Evolutionary conservation across 2,888 invertebrate genomes (phyloP).

Genomic region (Disparrhopalites patrizii): DNA sequence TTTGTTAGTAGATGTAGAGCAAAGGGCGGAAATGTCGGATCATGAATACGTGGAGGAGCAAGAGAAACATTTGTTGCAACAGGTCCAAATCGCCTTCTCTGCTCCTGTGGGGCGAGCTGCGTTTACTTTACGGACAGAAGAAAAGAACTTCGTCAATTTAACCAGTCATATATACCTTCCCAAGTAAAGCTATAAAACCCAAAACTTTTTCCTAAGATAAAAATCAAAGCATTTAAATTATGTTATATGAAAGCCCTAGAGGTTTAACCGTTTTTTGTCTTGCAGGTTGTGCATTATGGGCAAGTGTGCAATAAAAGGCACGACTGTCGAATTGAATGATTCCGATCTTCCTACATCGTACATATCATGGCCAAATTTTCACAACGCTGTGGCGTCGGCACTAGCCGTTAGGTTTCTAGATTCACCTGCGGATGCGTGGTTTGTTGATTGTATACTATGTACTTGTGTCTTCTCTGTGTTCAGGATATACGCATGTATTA

Average conservation of each 20-base stretch:
- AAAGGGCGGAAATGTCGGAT: constrained; percentile 47
- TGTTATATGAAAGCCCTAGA: not conserved
- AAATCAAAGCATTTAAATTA: no score
- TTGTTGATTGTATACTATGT: not conserved
- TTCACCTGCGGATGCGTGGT: constrained; percentile 45
- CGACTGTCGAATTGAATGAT: constrained; percentile 44
- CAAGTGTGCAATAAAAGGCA: constrained; percentile 45
- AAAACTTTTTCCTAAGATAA: not conserved
- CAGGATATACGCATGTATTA: not conserved
- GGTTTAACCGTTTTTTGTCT: not conserved
- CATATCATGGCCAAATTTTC: constrained; percentile 45
- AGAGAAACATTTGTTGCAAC: constrained; percentile 45
- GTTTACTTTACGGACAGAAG: constrained; percentile 45
- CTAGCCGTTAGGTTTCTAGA: constrained; percentile 41
- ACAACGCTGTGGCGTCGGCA: constrained; percentile 46
- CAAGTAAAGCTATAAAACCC: constrained; percentile 28
- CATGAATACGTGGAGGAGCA: constrained; percentile 48
- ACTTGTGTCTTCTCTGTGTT: not conserved
- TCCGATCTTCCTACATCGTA: constrained; percentile 39
- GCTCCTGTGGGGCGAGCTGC: constrained; percentile 47
- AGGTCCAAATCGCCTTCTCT: constrained; percentile 45
- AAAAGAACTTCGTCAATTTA: constrained; percentile 44
- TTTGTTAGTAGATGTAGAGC: constrained; percentile 43
- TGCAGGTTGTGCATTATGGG: constrained; percentile 43
- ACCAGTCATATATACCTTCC: constrained; percentile 44